Conservation (phyloP, 2,113 vertebrate genomes). For the Corythornis madagascariensis region DNA sequence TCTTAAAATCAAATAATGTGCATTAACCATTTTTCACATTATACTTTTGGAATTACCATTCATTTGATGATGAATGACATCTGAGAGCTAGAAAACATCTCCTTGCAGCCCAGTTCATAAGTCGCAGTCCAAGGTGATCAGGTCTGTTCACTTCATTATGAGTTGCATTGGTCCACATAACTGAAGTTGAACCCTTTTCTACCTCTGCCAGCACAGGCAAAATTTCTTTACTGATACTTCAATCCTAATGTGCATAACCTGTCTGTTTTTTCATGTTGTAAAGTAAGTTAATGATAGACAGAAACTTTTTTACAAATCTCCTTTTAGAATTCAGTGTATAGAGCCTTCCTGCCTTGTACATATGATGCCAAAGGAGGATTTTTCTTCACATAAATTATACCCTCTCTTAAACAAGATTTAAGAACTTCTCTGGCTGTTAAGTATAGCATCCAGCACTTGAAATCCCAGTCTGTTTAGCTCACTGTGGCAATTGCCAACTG, state of each 20-base stretch:
- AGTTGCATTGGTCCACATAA: background rate
- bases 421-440: conserved; percentile 1
- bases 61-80: background rate
- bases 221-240: background rate
- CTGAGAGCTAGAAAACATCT: background rate
- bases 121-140: background rate
- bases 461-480: conserved; percentile 26
- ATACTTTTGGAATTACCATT: background rate
- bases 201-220: background rate
- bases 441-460: conserved; percentile 22
- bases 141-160: background rate
- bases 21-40: background rate
- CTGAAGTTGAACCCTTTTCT: background rate
- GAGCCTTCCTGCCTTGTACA: background rate
- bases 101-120: background rate
- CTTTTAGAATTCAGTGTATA: background rate
- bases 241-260: background rate
- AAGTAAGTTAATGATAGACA: background rate
- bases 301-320: background rate
- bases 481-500: background rate
- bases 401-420: conserved; percentile 15
- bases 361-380: conserved; percentile 6
- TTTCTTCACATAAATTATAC: conserved; percentile 25
- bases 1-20: background rate
- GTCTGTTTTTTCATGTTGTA: background rate